phyloP scores from a whole-genome alignment of 2,113 vertebrate species.

The Elaphurus davidianus region DNA sequence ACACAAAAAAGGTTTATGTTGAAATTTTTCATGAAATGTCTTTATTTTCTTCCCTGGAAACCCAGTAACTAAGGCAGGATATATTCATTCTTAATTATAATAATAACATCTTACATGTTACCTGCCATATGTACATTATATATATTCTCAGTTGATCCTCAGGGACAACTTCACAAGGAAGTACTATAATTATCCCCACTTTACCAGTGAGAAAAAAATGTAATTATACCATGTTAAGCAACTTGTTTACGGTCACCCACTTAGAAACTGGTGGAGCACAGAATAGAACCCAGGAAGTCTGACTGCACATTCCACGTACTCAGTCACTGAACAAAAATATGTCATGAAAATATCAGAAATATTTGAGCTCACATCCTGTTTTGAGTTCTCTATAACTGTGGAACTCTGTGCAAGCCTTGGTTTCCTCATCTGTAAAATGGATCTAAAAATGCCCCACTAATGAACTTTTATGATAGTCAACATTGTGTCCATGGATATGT shows the following conservation, averaged over 20 bases:
- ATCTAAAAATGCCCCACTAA: not conserved
- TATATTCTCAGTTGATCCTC: not conserved
- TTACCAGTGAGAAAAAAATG: not conserved
- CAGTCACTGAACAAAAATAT: not conserved
- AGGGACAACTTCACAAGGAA: not conserved
- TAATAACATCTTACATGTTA: not conserved
- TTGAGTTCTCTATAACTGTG: not conserved
- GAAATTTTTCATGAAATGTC: not conserved
- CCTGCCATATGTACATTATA: not conserved
- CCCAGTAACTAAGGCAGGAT: not conserved
- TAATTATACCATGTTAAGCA: not conserved
- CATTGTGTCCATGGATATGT: no score
- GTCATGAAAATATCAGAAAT: not conserved
- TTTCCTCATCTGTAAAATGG: not conserved
- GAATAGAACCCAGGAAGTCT: not conserved
- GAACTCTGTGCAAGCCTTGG: not conserved
- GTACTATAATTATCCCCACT: not conserved
- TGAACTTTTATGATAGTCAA: not conserved
- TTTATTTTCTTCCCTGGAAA: constrained; percentile 39
- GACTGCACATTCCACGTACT: not conserved
- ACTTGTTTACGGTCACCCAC: not conserved
- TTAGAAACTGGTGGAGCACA: not conserved
- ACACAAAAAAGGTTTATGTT: not conserved
- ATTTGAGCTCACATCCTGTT: not conserved
- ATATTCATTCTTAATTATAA: not conserved